A percentile compares a stretch with the other conserved stretches of the same genome.
Evolutionary conservation across 2,113 vertebrate species (phyloP).

Genomic region (Okapia johnstoni): DNA sequence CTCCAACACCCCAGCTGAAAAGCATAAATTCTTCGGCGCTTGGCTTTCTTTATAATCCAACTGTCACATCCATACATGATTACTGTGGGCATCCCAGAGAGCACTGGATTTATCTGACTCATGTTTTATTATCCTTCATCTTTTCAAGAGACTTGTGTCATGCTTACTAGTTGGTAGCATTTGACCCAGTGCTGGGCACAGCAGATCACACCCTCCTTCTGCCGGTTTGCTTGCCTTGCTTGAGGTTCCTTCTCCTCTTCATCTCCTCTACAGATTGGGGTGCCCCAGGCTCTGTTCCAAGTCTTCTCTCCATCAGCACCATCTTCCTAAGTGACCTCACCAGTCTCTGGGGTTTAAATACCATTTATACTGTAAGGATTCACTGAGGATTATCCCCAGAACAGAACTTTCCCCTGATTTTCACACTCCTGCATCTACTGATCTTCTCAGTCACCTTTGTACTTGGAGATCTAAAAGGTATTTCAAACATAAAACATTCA

Average conservation of each 20-base stretch:
- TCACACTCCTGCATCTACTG: neutral
- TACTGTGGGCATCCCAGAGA: neutral
- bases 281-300: neutral
- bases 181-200: neutral
- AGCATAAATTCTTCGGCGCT: neutral
- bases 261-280: neutral
- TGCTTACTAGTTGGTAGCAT: neutral
- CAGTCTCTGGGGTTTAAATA: neutral
- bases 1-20: neutral
- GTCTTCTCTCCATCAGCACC: neutral
- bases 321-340: neutral
- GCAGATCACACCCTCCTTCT: neutral
- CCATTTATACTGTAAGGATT: neutral
- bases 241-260: neutral
- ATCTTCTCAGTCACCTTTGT: neutral
- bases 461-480: neutral
- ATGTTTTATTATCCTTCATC: neutral
- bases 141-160: neutral
- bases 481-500: neutral
- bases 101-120: neutral
- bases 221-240: neutral
- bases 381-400: neutral
- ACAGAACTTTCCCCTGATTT: neutral
- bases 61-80: neutral
- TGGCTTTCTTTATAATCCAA: neutral